These are phyloP conservation scores for Mesocentrotus franciscanus DNA, from an alignment of 53 echinoderm and acorn worm genomes.

Conservation along the genomic window DNA sequence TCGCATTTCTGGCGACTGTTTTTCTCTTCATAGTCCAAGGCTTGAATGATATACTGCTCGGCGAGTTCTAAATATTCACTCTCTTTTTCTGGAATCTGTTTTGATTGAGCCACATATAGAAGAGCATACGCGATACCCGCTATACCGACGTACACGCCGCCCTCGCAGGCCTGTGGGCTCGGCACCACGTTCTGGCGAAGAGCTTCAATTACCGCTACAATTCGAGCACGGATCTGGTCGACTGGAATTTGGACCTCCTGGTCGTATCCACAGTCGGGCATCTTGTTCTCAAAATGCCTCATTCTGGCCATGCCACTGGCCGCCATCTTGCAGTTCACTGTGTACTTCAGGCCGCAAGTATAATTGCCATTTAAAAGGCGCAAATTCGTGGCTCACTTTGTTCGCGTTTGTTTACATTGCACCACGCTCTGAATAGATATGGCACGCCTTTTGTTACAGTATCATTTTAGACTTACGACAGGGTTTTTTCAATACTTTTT, in stretches of 20 bases:
- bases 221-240: conserved; percentile 67
- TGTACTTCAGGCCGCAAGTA: not conserved
- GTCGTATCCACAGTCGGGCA: conserved; percentile 74
- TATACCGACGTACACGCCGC: conserved; percentile 84
- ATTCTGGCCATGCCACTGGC: conserved; percentile 60
- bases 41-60: conserved; percentile 64
- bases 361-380: conserved; percentile 60
- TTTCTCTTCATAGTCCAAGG: conserved; percentile 70
- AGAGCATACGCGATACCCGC: conserved; percentile 83
- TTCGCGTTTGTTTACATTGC: conserved; percentile 71
- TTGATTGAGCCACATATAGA: conserved; percentile 57
- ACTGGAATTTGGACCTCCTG: conserved; percentile 68
- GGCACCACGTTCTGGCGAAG: conserved; percentile 69
- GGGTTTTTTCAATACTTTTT: not conserved
- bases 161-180: conserved; percentile 72
- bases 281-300: conserved; percentile 81
- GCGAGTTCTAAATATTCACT: conserved; percentile 66
- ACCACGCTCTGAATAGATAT: conserved; percentile 52
- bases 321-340: conserved; percentile 41
- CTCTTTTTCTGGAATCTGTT: conserved; percentile 59
- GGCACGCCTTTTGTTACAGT: conserved; percentile 69
- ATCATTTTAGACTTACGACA: conserved; percentile 45
- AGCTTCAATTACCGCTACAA: conserved; percentile 65
- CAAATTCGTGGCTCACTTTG: conserved; percentile 70
- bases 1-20: conserved; percentile 59